Evolutionary conservation across 2,113 vertebrate species (phyloP).

Genomic region (Quiscalus mexicanus): DNA sequence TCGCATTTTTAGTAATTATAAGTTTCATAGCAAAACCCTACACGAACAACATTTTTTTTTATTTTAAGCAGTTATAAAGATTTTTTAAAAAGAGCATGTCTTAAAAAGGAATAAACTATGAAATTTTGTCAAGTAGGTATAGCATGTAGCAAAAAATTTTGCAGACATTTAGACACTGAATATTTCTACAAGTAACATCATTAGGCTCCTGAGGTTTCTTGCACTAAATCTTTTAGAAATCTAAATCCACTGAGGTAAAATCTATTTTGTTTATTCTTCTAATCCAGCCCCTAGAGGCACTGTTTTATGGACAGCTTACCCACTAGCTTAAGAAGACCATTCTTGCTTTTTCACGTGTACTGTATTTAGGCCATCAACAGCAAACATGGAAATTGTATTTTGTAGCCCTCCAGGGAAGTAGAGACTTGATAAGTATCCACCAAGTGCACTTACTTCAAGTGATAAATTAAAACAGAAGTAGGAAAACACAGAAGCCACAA

Average conservation of each 20-base stretch:
- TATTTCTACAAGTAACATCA: background rate
- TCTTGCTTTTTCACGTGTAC: slow-evolving; percentile 58
- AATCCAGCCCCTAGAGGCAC: slow-evolving; percentile 52
- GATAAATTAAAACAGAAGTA: slow-evolving; percentile 84
- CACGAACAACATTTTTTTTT: background rate
- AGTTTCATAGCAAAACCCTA: background rate
- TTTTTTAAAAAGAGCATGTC: background rate
- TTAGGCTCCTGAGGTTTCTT: slow-evolving; percentile 33
- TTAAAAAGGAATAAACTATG: background rate
- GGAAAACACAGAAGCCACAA: slow-evolving; percentile 72
- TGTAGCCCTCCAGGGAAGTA: slow-evolving; percentile 78
- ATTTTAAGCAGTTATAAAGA: background rate
- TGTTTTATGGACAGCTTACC: slow-evolving; percentile 45
- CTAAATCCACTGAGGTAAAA: slow-evolving; percentile 54
- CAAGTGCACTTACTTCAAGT: slow-evolving; percentile 75
- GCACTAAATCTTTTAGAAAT: slow-evolving; percentile 64
- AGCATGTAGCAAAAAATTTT: background rate
- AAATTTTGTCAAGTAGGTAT: background rate
- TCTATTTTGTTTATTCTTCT: slow-evolving; percentile 60
- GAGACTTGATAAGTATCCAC: slow-evolving; percentile 74
- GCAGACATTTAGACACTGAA: background rate
- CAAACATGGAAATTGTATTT: slow-evolving; percentile 78
- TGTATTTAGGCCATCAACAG: slow-evolving; percentile 78
- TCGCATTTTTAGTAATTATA: background rate
- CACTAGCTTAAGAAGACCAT: slow-evolving; percentile 53